These are phyloP conservation scores for Syngnathus scovelli DNA, from an alignment of 2,113 vertebrate species.

Conservation along the genomic window DNA sequence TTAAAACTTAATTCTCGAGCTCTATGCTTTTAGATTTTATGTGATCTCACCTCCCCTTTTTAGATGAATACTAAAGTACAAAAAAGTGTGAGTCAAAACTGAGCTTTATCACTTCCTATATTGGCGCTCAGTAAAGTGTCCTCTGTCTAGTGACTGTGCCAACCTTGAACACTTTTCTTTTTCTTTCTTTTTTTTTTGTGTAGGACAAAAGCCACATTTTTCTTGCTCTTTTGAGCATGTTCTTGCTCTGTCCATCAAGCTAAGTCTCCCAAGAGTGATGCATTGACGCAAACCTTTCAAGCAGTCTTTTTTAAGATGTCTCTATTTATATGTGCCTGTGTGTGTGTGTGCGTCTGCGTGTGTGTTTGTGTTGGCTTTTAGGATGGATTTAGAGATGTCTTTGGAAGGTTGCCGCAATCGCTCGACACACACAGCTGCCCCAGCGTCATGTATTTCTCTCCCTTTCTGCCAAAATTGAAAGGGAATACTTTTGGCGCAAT, in stretches of 20 bases:
- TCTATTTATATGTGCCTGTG: neutral
- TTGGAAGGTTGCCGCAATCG: neutral
- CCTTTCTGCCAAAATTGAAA: neutral
- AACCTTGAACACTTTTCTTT: neutral
- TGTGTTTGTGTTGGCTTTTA: slow-evolving; percentile 11
- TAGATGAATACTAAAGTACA: neutral
- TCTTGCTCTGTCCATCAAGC: slow-evolving; percentile 22
- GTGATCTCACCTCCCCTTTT: too few species aligned
- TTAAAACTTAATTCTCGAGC: neutral
- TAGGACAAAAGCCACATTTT: slow-evolving; percentile 2
- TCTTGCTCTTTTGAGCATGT: slow-evolving; percentile 25
- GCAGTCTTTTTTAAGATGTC: slow-evolving; percentile 31
- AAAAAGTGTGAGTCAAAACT: neutral
- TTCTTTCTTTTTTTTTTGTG: neutral
- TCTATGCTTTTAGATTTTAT: too few species aligned
- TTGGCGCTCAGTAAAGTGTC: neutral
- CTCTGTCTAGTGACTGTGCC: neutral
- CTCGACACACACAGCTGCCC: slow-evolving; percentile 4
- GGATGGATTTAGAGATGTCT: slow-evolving; percentile 3
- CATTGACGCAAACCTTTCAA: slow-evolving; percentile 52
- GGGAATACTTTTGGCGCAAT: neutral
- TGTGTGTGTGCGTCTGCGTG: slow-evolving; percentile 3
- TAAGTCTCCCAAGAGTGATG: slow-evolving; percentile 38
- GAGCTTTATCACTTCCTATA: neutral
- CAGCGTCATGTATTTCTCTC: neutral